phyloP scores from a whole-genome alignment of 2,113 vertebrate species.

The Heliornis fulica region DNA sequence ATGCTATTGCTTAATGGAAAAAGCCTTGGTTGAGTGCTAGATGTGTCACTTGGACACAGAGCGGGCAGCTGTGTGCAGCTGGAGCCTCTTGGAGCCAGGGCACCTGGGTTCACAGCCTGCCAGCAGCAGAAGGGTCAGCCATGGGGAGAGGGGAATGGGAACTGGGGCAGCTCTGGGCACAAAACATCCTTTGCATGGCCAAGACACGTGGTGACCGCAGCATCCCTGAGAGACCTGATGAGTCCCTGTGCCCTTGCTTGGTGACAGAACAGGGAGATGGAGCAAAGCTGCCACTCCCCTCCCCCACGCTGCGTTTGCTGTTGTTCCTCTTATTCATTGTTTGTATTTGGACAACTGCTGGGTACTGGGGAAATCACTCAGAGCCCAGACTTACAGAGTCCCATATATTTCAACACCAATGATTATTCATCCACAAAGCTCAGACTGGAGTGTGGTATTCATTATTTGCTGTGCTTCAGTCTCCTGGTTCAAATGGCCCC shows the following conservation, averaged over 20 bases:
- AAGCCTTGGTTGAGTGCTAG: slow-evolving; percentile 34
- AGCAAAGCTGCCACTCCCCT: not conserved
- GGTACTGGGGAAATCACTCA: not conserved
- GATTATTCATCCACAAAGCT: not conserved
- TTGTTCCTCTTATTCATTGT: not conserved
- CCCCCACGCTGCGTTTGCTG: not conserved
- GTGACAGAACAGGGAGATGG: not conserved
- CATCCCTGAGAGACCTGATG: fast-evolving
- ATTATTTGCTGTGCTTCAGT: not conserved
- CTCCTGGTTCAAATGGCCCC: not conserved
- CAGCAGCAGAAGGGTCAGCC: not conserved
- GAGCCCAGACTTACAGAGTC: not conserved
- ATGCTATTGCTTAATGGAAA: slow-evolving; percentile 34
- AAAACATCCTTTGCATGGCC: not conserved
- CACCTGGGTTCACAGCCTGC: not conserved
- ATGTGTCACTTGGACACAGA: not conserved
- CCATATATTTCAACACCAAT: not conserved
- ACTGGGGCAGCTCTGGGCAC: fast-evolving
- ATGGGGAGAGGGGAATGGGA: not conserved
- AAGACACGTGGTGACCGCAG: fast-evolving
- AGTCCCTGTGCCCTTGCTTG: not conserved
- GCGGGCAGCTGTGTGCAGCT: fast-evolving
- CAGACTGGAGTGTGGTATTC: not conserved
- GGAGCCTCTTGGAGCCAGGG: fast-evolving
- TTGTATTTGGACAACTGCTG: not conserved